Base-by-base conservation (phyloP, 1,140 invertebrate species). In the Nomia melanderi region DNA sequence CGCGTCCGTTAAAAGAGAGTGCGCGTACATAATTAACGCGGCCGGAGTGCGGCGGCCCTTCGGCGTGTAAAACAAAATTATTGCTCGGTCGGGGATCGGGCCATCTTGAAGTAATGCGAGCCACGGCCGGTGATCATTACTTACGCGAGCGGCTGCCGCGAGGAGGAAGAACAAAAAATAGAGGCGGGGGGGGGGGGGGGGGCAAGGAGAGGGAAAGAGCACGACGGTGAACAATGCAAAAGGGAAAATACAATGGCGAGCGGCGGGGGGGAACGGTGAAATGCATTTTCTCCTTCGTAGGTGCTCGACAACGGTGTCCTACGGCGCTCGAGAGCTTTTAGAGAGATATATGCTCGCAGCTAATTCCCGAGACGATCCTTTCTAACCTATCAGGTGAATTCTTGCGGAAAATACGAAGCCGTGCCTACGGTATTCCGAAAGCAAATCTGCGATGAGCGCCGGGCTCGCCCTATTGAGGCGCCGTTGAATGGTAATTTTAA, bases 291-390 rank as follows among this genome's bases (percentile, higher is more conserved):
- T 53, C 20, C 39, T 36, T 65, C n/a, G 60, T 54, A 56, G 23
- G 12, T 66, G 62, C 62, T 73, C 60, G 44, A 64, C 44, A 66
- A 44, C 33, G 27, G 27, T 56, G 62, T 74, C 62, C 71, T 74
- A 74, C 71, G 62, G 47, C 36, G 33, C 62, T 39, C 33, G 50
- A 66, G 53, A 56, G 72, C 63, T 57, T 66, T 75, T 33, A 56
- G 33, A 36, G 60, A 41, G 47, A 65, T 64, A 65, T 74, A 66
- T 33, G 53, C 53, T 56, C 29, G 50, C 50, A 47, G 72, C 72
- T 75, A 66, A 75, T 75, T 57, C 72, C 63, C 63, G 36, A 14
- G 72, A 57, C 36, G 63, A 67, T 75, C 72, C 63, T 67, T 67
- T 67, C 72, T 57, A 44, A 67, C 63, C 63, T 67, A 44, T 7